phyloP scores from a whole-genome alignment of 2,888 invertebrate species.

The Pollenia labialis region DNA sequence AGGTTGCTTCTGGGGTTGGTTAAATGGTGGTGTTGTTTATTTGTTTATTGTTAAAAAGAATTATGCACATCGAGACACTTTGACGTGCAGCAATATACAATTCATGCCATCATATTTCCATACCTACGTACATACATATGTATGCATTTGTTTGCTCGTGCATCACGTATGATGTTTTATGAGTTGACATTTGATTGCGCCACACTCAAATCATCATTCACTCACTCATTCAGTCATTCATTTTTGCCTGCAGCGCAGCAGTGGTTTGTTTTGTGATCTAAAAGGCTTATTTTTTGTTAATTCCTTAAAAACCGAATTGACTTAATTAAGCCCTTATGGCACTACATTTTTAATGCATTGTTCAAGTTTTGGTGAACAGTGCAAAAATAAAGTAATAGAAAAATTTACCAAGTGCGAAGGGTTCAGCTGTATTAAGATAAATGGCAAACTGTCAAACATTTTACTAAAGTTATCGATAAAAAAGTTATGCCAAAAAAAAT shows the following conservation, averaged over 20 bases:
- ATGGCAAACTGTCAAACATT: too few species aligned
- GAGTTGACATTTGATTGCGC: constrained; percentile 69
- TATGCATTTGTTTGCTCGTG: constrained; percentile 42
- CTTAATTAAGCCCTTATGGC: too few species aligned
- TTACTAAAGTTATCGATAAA: too few species aligned
- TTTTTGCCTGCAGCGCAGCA: constrained; percentile 52
- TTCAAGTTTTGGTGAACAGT: too few species aligned
- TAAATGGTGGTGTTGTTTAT: constrained; percentile 36
- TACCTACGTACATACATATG: background rate
- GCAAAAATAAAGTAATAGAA: too few species aligned
- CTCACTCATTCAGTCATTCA: constrained; percentile 48
- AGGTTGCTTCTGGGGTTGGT: constrained; percentile 41
- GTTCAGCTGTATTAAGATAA: too few species aligned
- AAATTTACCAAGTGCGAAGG: too few species aligned
- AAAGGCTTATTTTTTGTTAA: constrained; percentile 23
- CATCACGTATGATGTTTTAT: constrained; percentile 53
- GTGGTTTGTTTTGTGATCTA: constrained; percentile 56
- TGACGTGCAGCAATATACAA: constrained; percentile 61
- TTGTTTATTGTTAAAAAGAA: constrained; percentile 51
- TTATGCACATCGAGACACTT: constrained; percentile 66
- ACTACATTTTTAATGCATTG: too few species aligned
- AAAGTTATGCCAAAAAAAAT: too few species aligned
- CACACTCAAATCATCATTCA: constrained; percentile 64
- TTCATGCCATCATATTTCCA: constrained; percentile 51
- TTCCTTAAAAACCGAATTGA: constrained; percentile 11